Evolutionary conservation across 2,888 invertebrate genomes (phyloP), one percentile per base, ranked within the genome.

Genomic region (Rosalia funebris): DNA sequence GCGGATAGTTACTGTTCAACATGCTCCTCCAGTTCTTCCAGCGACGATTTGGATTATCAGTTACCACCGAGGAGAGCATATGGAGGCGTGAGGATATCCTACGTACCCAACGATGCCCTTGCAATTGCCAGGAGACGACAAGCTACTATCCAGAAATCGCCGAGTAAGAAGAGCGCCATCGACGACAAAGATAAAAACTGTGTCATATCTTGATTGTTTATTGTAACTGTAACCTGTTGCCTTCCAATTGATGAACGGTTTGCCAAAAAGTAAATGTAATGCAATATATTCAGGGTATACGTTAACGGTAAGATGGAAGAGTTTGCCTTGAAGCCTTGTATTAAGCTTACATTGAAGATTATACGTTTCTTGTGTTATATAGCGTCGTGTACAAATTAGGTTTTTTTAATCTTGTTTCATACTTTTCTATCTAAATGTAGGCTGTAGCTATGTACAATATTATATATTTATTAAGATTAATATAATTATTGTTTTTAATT

Each of bases 81-180:
- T 78, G 93, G 93, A 55, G 95, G 95, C 36, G 93, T 95, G 10
- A 83, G 95, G 69, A 94, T 95, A 73, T 93, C 95, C 7, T 96
- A 96, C 82, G 95, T 96, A 67, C 95, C 95, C 70, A 95, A 95
- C 81, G 95, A 95, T 82, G 92, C 93, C 2, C 85, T 95, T 46
- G 94, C 94, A 57, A 91, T 91, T 76, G 93, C 93, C 46, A 86
- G 89, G 71, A 85, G 91, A 62, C 86, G 90, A 54, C 85, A 90
- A 69, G 83, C 81, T 25, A 76, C 77, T 16, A 74, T 74, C 48
- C 76, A 79, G 58, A 79, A 80, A 44, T 78, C 80, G 2, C 78
- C 80, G 0, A 77, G 70, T 45, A 81, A 79, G 62, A 79, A 77
- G 53, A 72, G 75, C 46, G 64, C 72, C 25, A 66, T 79, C 25